Percentiles rank a stretch among this genome's conserved stretches.
phyloP scores from a whole-genome alignment of 1,140 invertebrate genomes.

The Nebria ingens region DNA sequence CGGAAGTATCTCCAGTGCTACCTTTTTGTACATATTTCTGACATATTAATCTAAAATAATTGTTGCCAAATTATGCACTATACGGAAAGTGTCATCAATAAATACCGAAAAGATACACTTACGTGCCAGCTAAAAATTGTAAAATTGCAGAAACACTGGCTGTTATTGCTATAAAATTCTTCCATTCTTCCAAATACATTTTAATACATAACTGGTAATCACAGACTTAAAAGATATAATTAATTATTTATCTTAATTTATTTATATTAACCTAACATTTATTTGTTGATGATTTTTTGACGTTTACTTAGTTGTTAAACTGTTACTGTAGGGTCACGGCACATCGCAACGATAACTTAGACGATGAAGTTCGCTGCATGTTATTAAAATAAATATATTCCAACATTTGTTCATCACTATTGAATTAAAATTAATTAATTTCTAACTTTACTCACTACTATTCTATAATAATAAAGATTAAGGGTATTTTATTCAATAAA shows the following conservation, averaged over 20 bases:
- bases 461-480: too few relatives aligned
- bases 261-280: conserved; percentile 6
- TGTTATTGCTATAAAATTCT: conserved; percentile 42
- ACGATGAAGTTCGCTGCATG: too few relatives aligned
- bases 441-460: too few relatives aligned
- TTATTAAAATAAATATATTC: too few relatives aligned
- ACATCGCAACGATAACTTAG: too few relatives aligned
- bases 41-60: conserved; percentile 53
- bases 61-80: conserved; percentile 26
- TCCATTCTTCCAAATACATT: conserved; percentile 29
- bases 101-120: too few relatives aligned
- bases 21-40: conserved; percentile 52
- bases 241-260: neutral
- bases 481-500: too few relatives aligned
- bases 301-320: too few relatives aligned
- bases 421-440: too few relatives aligned
- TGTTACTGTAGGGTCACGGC: too few relatives aligned
- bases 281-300: conserved; percentile 5
- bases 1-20: conserved; percentile 56
- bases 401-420: too few relatives aligned
- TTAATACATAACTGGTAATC: conserved; percentile 3
- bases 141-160: conserved; percentile 56
- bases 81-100: too few relatives aligned
- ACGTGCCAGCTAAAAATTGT: conserved; percentile 59
- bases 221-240: neutral